Evolutionary conservation across 2,113 vertebrate genomes (phyloP).

Genomic region (Loxodonta africana): DNA sequence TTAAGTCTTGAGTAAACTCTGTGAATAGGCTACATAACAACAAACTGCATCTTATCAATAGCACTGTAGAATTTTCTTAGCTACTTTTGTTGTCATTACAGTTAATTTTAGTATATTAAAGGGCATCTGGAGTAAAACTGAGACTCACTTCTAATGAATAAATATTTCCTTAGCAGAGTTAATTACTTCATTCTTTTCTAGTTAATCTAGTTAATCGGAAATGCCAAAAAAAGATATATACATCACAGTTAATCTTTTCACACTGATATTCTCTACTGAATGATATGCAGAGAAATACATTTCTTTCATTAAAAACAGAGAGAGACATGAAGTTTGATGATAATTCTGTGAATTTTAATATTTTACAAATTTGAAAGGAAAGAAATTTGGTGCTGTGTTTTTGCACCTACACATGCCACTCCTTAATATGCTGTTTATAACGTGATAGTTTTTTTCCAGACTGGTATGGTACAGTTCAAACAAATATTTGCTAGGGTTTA

Average conservation of each 20-base stretch:
- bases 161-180: slow-evolving; percentile 34
- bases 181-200: slow-evolving; percentile 25
- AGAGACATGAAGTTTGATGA: background rate
- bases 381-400: background rate
- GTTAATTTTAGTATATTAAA: slow-evolving; percentile 81
- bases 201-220: background rate
- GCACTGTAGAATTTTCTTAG: slow-evolving; percentile 70
- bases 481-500: background rate
- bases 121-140: slow-evolving; percentile 52
- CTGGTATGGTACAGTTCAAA: background rate
- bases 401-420: background rate
- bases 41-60: slow-evolving; percentile 75
- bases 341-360: slow-evolving; percentile 37
- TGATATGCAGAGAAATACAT: background rate
- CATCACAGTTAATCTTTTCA: background rate
- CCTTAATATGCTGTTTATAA: background rate
- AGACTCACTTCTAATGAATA: background rate
- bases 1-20: slow-evolving; percentile 74
- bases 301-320: background rate
- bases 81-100: slow-evolving; percentile 63
- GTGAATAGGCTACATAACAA: slow-evolving; percentile 75
- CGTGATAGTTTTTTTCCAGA: background rate
- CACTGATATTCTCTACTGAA: background rate
- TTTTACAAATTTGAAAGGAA: slow-evolving; percentile 35
- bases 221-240: background rate